Evolutionary conservation across 2,888 invertebrate species (phyloP).

Genomic region (Trachelus iudaicus): DNA sequence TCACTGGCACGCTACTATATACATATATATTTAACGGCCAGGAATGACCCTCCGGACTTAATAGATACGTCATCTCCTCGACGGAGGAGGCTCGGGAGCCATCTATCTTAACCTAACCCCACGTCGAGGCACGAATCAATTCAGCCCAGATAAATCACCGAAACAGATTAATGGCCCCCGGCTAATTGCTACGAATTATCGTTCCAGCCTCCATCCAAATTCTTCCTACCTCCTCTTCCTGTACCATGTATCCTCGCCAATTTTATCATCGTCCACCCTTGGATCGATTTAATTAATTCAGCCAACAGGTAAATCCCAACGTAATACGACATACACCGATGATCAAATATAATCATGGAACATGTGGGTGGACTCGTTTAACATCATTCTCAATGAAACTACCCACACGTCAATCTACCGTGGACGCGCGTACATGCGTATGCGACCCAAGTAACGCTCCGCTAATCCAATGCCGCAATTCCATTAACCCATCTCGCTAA

Average conservation of each 20-base stretch:
- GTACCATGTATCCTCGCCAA: neutral
- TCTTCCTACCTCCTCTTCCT: neutral
- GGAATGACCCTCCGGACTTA: constrained; percentile 21
- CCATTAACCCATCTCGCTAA: constrained; percentile 32
- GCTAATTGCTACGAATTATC: constrained; percentile 33
- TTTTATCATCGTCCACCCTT: neutral
- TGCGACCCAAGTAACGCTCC: constrained; percentile 31
- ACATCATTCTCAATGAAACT: constrained; percentile 32
- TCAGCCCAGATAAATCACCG: constrained; percentile 33
- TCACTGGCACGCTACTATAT: neutral
- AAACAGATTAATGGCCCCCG: constrained; percentile 44
- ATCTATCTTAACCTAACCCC: constrained; percentile 43
- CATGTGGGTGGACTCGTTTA: constrained; percentile 33
- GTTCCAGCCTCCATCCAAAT: neutral
- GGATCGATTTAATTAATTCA: neutral
- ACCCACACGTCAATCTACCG: constrained; percentile 33
- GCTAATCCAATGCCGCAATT: constrained; percentile 37
- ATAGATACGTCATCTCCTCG: constrained; percentile 46
- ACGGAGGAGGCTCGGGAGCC: constrained; percentile 6
- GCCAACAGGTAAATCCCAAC: constrained; percentile 14
- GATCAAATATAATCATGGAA: constrained; percentile 13
- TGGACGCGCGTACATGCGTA: neutral
- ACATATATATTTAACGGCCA: neutral
- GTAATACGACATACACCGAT: constrained; percentile 26
- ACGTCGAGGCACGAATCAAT: constrained; percentile 49